Evolutionary conservation across 2,113 vertebrate species (phyloP).

Genomic region (Bambusicola thoracicus): DNA sequence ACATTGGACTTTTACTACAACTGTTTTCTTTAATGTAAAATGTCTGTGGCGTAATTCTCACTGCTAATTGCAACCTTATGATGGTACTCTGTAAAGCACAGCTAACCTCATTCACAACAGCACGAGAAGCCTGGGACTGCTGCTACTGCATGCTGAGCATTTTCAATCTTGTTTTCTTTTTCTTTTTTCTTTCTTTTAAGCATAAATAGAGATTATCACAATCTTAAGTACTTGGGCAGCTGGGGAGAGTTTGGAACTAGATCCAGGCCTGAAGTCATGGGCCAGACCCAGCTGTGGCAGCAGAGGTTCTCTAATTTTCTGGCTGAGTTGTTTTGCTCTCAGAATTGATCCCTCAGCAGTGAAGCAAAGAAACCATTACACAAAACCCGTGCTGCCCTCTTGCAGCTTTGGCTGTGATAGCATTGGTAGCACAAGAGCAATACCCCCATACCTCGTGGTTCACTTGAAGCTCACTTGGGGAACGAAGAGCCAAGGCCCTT

Average conservation of each 20-base stretch:
- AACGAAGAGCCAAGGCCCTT: background rate
- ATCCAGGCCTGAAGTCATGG: background rate
- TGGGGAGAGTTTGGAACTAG: background rate
- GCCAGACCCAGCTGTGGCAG: background rate
- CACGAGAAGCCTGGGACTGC: background rate
- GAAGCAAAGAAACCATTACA: background rate
- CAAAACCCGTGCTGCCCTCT: conserved; percentile 48
- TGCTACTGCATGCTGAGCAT: background rate
- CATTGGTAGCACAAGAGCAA: fast-evolving
- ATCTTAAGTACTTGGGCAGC: background rate
- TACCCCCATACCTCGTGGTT: background rate
- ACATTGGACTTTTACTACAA: background rate
- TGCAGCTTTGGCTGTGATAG: conserved; percentile 3
- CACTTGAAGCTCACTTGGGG: background rate
- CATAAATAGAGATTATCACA: background rate
- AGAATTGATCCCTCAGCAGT: background rate
- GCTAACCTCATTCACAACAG: background rate
- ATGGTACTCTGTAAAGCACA: background rate
- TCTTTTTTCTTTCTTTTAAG: background rate
- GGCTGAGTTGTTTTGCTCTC: background rate
- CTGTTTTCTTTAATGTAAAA: background rate
- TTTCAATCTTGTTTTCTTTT: background rate
- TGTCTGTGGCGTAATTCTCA: background rate
- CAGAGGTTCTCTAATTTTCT: background rate
- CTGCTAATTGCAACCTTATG: conserved; percentile 17